A percentile compares a stretch with the other conserved stretches of the same genome.
These are phyloP conservation scores for Macropodus opercularis DNA, from an alignment of 2,797 vertebrate genomes.

Conservation along the genomic window DNA sequence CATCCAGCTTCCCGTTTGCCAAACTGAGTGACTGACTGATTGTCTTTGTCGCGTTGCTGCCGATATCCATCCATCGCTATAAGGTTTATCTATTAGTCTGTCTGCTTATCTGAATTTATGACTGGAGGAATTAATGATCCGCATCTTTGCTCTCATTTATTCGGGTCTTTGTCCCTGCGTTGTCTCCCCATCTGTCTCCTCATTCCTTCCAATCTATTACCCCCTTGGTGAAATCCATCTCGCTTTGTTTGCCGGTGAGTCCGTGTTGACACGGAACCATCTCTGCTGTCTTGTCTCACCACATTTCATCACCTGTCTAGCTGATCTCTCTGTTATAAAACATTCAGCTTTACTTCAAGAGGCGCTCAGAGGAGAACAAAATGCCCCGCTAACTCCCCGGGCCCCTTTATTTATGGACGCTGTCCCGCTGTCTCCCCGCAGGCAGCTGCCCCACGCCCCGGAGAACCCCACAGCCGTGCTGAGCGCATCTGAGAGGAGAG, in stretches of 20 bases:
- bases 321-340: conserved; percentile 44
- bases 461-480: conserved; percentile 88
- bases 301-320: conserved; percentile 57
- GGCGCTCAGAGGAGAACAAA: conserved; percentile 6
- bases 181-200: conserved; percentile 40
- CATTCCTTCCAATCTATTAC: conserved; percentile 40
- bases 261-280: conserved; percentile 56
- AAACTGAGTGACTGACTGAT: conserved; percentile 39
- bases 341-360: conserved; percentile 34
- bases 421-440: conserved; percentile 62
- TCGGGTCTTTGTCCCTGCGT: conserved; percentile 40
- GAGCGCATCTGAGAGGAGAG: conserved; percentile 86
- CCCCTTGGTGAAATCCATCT: conserved; percentile 48
- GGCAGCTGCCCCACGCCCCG: conserved; percentile 93
- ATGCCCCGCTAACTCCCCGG: conserved; percentile 14
- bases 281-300: conserved; percentile 40
- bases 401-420: conserved; percentile 56
- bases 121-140: conserved; percentile 66
- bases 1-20: conserved; percentile 43
- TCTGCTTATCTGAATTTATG: conserved; percentile 63
- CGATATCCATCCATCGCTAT: conserved; percentile 34
- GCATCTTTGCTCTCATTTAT: conserved; percentile 49
- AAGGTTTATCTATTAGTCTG: conserved; percentile 65
- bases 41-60: conserved; percentile 32
- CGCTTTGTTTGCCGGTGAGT: conserved; percentile 50